Conservation (phyloP, 2,113 vertebrate species). For the Tapirus terrestris region DNA sequence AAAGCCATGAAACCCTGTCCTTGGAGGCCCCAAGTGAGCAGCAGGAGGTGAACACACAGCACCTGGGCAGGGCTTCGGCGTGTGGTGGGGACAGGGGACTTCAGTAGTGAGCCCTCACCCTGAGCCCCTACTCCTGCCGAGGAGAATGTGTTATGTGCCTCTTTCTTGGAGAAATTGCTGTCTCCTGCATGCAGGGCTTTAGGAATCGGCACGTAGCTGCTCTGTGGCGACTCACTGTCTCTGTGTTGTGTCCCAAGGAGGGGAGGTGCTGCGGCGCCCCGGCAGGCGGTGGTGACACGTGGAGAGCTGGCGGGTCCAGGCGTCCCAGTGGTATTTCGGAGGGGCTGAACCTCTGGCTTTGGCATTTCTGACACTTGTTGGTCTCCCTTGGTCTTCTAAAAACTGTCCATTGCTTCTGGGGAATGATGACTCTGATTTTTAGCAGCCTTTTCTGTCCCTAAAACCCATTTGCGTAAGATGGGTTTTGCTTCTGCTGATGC, state of each 20-base stretch:
- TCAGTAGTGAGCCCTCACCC: rapidly evolving
- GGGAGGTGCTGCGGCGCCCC: slow-evolving; percentile 77
- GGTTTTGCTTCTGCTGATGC: slow-evolving; percentile 82
- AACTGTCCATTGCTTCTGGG: slow-evolving; percentile 62
- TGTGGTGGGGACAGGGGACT: neutral
- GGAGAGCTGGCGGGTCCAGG: slow-evolving; percentile 79
- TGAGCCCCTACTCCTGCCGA: rapidly evolving
- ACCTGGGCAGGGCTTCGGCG: rapidly evolving
- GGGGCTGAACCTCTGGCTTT: slow-evolving; percentile 69
- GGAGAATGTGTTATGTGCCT: neutral
- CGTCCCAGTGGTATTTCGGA: slow-evolving; percentile 83
- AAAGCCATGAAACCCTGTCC: neutral
- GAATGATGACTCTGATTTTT: slow-evolving; percentile 81
- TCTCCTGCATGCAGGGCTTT: neutral
- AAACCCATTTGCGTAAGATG: slow-evolving; percentile 80
- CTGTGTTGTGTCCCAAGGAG: slow-evolving; percentile 85
- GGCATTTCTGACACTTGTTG: slow-evolving; percentile 65
- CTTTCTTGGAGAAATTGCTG: neutral
- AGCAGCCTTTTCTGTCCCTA: slow-evolving; percentile 88
- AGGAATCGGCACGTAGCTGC: neutral
- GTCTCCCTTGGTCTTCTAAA: slow-evolving; percentile 20
- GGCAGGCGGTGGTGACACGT: slow-evolving; percentile 81
- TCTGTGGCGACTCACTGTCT: slow-evolving; percentile 73
- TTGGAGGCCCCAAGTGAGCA: neutral
- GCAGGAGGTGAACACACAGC: neutral